Conservation (phyloP, 2,888 invertebrate species). For the Sepiola atlantica region DNA sequence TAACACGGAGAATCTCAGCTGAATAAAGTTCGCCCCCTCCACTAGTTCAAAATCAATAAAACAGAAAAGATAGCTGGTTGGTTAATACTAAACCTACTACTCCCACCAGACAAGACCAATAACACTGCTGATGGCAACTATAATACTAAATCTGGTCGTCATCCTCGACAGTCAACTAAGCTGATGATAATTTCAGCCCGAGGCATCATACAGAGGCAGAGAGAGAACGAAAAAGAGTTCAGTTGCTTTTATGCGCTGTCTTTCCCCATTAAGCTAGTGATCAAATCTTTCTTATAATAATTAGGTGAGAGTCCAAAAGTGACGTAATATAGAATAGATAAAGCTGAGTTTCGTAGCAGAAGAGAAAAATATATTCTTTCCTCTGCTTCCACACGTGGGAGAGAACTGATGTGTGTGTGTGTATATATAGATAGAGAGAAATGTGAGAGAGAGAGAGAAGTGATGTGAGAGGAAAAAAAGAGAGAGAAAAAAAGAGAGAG, state of each 20-base stretch:
- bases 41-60: neutral
- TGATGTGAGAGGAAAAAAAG: no score
- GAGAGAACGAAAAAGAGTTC: neutral
- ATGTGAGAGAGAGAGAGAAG: no score
- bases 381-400: neutral
- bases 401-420: neutral
- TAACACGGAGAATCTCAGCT: neutral
- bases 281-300: neutral
- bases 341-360: neutral
- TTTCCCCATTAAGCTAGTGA: neutral
- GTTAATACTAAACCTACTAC: neutral
- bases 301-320: neutral
- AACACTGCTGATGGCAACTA: neutral
- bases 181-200: neutral
- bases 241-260: neutral
- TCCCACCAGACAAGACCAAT: neutral
- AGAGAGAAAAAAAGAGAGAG: no score
- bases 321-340: neutral
- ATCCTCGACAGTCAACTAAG: neutral
- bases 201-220: neutral
- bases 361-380: neutral
- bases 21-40: neutral
- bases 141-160: neutral
- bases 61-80: neutral
- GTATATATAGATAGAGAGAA: no score